These are phyloP conservation scores for Porites australiensis DNA, from an alignment of 64 coral and sea anemone species.

Conservation along the genomic window DNA sequence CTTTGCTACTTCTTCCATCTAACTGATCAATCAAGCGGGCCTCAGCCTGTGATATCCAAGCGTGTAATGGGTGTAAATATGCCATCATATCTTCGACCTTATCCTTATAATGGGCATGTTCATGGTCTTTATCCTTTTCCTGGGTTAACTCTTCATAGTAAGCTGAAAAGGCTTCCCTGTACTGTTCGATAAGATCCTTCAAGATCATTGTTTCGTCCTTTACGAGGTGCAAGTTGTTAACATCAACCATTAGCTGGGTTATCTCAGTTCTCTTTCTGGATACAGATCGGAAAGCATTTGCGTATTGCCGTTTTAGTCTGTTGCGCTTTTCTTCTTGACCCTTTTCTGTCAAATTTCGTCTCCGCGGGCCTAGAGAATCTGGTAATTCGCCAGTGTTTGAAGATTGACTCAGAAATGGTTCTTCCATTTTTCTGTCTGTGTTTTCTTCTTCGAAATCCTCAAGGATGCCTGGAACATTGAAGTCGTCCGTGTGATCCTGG, in stretches of 20 bases:
- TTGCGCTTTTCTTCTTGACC: neutral
- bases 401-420: neutral
- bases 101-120: slow-evolving; percentile 7
- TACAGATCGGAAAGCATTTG: slow-evolving; percentile 12
- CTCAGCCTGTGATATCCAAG: too few relatives aligned
- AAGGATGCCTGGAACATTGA: neutral
- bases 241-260: neutral
- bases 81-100: slow-evolving; percentile 29
- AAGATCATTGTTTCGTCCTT: slow-evolving; percentile 13
- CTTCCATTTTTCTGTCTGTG: neutral
- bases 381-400: neutral
- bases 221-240: slow-evolving; percentile 29
- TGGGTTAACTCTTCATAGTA: slow-evolving; percentile 2
- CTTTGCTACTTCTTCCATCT: too few relatives aligned
- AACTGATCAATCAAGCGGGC: too few relatives aligned
- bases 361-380: slow-evolving; percentile 2
- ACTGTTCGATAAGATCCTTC: slow-evolving; percentile 38
- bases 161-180: neutral
- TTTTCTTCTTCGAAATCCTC: neutral
- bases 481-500: neutral
- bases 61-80: slow-evolving; percentile 3
- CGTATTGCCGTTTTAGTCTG: neutral
- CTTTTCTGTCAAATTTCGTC: slow-evolving; percentile 5
- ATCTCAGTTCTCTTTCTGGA: slow-evolving; percentile 40
- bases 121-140: slow-evolving; percentile 32